Conservation (phyloP, 1,140 invertebrate species). For the Trichonephila inaurata region DNA sequence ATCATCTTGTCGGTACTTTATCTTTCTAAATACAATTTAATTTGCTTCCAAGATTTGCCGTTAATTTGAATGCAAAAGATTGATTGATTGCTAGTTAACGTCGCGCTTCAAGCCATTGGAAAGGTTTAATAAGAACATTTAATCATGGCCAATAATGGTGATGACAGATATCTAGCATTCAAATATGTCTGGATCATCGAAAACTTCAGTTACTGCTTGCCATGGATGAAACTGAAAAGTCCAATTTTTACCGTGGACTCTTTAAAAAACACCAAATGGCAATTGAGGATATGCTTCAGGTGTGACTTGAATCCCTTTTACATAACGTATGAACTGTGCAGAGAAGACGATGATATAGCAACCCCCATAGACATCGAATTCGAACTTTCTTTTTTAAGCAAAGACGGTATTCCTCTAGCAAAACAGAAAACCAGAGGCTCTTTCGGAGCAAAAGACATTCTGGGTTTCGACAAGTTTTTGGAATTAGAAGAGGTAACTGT, state of each 20-base stretch:
- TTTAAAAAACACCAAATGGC: neutral
- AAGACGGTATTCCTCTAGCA: neutral
- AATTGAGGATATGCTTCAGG: neutral
- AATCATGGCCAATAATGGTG: neutral
- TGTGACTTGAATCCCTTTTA: neutral
- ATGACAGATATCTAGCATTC: neutral
- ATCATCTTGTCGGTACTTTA: no score
- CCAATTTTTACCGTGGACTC: neutral
- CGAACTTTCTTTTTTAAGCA: neutral
- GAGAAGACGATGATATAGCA: neutral
- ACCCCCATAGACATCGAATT: neutral
- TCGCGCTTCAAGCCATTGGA: no score
- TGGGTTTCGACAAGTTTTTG: neutral
- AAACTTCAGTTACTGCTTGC: neutral
- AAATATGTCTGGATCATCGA: neutral
- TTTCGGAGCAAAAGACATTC: neutral
- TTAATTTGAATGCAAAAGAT: no score
- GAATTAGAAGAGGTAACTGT: neutral
- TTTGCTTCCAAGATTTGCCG: no score
- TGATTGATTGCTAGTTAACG: no score
- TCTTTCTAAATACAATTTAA: no score
- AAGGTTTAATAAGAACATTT: neutral
- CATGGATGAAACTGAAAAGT: conserved; percentile 19
- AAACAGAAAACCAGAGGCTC: neutral
- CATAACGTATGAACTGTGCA: neutral